Percentiles rank a stretch among this genome's conserved stretches.
phyloP scores from a whole-genome alignment of 2,888 invertebrate genomes.

The Oxyscelio sp. region DNA sequence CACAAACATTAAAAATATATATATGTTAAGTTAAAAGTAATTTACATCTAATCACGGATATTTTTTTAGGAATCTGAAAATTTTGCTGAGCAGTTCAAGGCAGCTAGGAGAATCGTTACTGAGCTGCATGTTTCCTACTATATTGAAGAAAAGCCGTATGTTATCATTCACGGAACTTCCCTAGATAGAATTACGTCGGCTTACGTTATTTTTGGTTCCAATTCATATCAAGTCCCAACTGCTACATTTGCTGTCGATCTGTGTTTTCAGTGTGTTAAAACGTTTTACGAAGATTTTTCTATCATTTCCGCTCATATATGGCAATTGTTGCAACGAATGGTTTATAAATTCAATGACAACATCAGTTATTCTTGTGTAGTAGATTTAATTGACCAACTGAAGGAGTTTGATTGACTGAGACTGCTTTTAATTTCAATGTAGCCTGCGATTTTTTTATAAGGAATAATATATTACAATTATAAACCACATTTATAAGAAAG shows the following conservation, averaged over 20 bases:
- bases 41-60: neutral
- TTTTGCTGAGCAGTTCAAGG: no score
- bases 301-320: slow-evolving; percentile 44
- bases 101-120: no score
- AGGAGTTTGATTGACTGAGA: no score
- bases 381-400: slow-evolving; percentile 10
- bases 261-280: slow-evolving; percentile 46
- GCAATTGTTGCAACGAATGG: slow-evolving; percentile 45
- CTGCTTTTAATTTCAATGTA: no score
- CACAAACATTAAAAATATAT: slow-evolving; percentile 18
- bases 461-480: no score
- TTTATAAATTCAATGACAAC: slow-evolving; percentile 18
- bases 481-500: no score
- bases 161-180: slow-evolving; percentile 42
- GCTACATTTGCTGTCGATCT: slow-evolving; percentile 39
- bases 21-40: neutral
- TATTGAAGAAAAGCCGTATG: slow-evolving; percentile 34
- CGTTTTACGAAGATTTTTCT: slow-evolving; percentile 26
- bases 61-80: neutral
- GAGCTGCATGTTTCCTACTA: no score
- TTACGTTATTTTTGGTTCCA: slow-evolving; percentile 17
- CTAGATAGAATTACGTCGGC: slow-evolving; percentile 35
- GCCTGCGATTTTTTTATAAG: no score
- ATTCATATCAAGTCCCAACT: slow-evolving; percentile 36
- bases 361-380: slow-evolving; percentile 17